phyloP scores from a whole-genome alignment of 2,888 invertebrate genomes.

The Brachylomia viminalis region DNA sequence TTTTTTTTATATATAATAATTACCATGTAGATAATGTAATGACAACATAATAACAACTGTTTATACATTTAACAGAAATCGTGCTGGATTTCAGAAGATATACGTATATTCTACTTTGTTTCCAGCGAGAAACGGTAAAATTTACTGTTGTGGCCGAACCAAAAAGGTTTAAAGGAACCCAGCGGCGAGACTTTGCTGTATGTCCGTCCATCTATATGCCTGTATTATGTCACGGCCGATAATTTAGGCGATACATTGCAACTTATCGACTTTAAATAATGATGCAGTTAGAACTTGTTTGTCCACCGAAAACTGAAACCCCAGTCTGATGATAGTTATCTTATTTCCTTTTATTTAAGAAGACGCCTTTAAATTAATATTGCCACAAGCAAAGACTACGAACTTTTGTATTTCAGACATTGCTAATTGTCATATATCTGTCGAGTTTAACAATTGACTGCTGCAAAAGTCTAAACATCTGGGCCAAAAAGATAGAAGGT shows the following conservation, averaged over 20 bases:
- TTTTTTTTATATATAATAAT: constrained; percentile 15
- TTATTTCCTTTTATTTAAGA: not conserved
- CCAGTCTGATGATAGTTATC: not conserved
- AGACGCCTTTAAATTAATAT: not conserved
- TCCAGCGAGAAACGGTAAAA: constrained; percentile 62
- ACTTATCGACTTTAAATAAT: constrained; percentile 9
- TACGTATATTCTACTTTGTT: constrained; percentile 59
- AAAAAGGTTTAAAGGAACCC: constrained; percentile 62
- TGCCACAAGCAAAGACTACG: too few relatives aligned
- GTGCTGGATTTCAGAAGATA: constrained; percentile 53
- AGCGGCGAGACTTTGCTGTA: constrained; percentile 36
- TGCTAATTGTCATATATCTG: too few relatives aligned
- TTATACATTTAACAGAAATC: constrained; percentile 49
- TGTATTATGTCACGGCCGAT: constrained; percentile 20
- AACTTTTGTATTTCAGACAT: too few relatives aligned
- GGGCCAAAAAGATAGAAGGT: not conserved
- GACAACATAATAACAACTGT: constrained; percentile 38
- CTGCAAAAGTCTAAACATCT: too few relatives aligned
- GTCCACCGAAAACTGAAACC: not conserved
- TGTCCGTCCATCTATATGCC: constrained; percentile 6
- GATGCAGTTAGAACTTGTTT: constrained; percentile 16
- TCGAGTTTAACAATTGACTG: not conserved
- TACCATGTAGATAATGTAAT: constrained; percentile 22
- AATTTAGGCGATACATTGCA: constrained; percentile 13
- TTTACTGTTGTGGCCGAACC: constrained; percentile 63